A percentile compares a stretch with the other conserved stretches of the same genome.
These are phyloP conservation scores for Drosophila kanapiae DNA, from an alignment of 1,140 invertebrate genomes.

Conservation along the genomic window DNA sequence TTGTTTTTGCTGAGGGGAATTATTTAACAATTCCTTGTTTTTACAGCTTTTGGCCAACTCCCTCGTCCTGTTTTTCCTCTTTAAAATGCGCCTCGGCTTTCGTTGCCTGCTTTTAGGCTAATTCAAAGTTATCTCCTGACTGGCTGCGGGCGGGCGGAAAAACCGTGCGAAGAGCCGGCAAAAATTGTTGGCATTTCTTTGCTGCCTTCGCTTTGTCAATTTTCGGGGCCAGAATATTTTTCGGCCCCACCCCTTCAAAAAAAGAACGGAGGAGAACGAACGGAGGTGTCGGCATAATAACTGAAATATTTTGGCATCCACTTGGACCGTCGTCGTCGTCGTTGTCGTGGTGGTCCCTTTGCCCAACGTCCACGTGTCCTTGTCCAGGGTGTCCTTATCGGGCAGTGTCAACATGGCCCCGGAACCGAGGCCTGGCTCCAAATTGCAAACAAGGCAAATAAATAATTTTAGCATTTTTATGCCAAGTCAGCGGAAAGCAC, in stretches of 20 bases:
- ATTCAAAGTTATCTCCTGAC: slow-evolving; percentile 35
- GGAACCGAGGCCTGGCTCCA: slow-evolving; percentile 45
- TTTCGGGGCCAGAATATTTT: slow-evolving; percentile 36
- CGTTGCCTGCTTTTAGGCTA: slow-evolving; percentile 33
- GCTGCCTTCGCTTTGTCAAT: slow-evolving; percentile 42
- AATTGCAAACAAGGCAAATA: slow-evolving; percentile 83
- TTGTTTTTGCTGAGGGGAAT: neutral
- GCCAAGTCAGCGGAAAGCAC: slow-evolving; percentile 67
- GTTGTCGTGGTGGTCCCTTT: neutral
- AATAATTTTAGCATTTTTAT: slow-evolving; percentile 84
- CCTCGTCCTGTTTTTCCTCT: neutral
- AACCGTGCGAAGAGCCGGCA: slow-evolving; percentile 10
- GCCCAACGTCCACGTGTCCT: slow-evolving; percentile 23
- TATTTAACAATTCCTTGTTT: slow-evolving; percentile 24
- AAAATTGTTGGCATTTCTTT: slow-evolving; percentile 47
- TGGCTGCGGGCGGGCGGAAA: neutral
- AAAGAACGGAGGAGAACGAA: slow-evolving; percentile 1
- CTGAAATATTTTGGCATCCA: slow-evolving; percentile 80
- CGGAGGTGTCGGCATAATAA: slow-evolving; percentile 70
- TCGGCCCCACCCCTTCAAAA: neutral
- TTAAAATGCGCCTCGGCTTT: slow-evolving; percentile 5
- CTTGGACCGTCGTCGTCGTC: slow-evolving; percentile 17
- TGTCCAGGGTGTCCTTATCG: slow-evolving; percentile 58
- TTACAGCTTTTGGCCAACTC: neutral
- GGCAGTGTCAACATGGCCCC: slow-evolving; percentile 66